Evolutionary conservation across 2,888 invertebrate genomes (phyloP), one percentile per base, ranked within the genome.

Genomic region (Psylliodes chrysocephalus): DNA sequence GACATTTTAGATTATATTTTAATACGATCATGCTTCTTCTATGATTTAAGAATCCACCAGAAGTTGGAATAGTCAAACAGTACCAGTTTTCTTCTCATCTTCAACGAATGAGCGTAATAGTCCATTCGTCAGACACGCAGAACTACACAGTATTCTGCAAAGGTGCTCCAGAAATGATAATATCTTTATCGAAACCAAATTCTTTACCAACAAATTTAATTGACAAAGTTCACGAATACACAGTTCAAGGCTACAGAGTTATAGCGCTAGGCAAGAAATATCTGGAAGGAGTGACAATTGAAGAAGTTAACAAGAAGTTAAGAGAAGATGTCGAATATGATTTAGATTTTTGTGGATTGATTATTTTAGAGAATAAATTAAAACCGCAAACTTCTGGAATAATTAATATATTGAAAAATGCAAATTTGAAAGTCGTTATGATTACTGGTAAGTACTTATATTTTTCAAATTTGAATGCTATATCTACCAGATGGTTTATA

Each of bases 281-380:
- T 1, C 81, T 96, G 51, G 49, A 59, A 8, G 85, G 86, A 69
- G 75, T 87, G 59, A 88, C 88, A 12, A 88, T 88, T 75, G 86
- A 89, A 8, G 89, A 91, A 77, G 85, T 92, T 7, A 89, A 90
- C 74, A 86, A 89, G 60, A 84, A 92, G 75, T 86, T 86, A 6
- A 86, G 94, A 25, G 92, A 93, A 66, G 85, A 90, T 75, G 88
- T 94, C n/a, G 97, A 98, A 82, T 85, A 84, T 14, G 91, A 93
- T 67, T 82, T 96, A 60, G 90, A 86, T 63, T 96, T 95, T 80
- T 83, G 94, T 0, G 96, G 96, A 0, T 87, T 99, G 68, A 90
- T 99, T 8, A 89, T 99, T 10, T 87, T 99, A 84, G 98, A 99
- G 81, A 99, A 99, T 83, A 88, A 94, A 0, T 83, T 99, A 47